These are phyloP conservation scores for Chaetodon trifasciatus DNA, from an alignment of 2,797 vertebrate species.

Conservation along the genomic window DNA sequence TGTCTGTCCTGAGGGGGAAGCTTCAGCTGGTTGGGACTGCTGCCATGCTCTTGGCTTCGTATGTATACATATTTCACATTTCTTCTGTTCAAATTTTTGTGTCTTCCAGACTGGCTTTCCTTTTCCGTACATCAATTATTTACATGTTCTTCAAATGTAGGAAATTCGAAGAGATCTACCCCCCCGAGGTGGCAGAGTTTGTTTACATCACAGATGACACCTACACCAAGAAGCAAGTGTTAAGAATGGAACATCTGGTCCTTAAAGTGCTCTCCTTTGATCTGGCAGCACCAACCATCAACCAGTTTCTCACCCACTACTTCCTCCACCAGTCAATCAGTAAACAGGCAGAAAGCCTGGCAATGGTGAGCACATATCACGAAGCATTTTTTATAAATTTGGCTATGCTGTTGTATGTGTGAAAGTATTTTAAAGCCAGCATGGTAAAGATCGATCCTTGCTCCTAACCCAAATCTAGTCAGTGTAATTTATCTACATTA, in stretches of 20 bases:
- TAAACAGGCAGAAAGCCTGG: conserved; percentile 90
- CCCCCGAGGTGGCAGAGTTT: conserved; percentile 97
- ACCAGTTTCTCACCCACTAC: conserved; percentile 98
- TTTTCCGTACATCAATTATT: fast-evolving
- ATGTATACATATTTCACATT: conserved; percentile 75
- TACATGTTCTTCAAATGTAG: conserved; percentile 74
- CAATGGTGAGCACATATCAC: conserved; percentile 89
- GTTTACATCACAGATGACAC: conserved; percentile 99
- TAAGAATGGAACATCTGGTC: conserved; percentile 98
- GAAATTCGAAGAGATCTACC: conserved; percentile 99
- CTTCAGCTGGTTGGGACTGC: conserved; percentile 99
- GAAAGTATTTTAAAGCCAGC: neutral
- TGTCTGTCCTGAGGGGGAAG: conserved; percentile 98
- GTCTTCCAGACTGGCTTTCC: no score
- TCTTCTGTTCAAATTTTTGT: neutral
- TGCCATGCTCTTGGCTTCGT: conserved; percentile 98
- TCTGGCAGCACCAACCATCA: conserved; percentile 95
- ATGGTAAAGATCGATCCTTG: neutral
- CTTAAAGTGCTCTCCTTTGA: conserved; percentile 98
- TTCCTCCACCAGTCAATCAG: conserved; percentile 87
- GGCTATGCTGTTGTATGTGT: fast-evolving
- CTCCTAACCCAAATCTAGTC: neutral
- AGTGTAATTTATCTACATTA: neutral
- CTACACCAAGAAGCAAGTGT: conserved; percentile 98
- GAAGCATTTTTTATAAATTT: neutral